These are phyloP conservation scores for Kuschelorhynchus macadamiae DNA, from an alignment of 2,888 invertebrate genomes.

Conservation along the genomic window DNA sequence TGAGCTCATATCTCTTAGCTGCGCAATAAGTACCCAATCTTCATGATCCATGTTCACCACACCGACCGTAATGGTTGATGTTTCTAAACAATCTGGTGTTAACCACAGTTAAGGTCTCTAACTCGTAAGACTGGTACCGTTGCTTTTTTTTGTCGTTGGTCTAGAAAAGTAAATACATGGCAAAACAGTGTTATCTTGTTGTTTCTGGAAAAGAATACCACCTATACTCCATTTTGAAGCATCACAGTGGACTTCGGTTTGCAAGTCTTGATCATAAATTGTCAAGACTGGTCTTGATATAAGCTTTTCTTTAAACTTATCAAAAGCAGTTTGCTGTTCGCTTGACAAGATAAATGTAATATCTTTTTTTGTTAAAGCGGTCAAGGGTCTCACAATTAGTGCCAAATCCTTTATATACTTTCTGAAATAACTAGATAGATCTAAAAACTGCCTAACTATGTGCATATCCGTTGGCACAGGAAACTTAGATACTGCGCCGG, in stretches of 20 bases:
- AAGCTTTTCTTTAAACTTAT: constrained; percentile 27
- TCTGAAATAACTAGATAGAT: constrained; percentile 52
- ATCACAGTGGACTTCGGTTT: constrained; percentile 47
- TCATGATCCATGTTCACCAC: constrained; percentile 19
- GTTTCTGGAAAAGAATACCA: constrained; percentile 7
- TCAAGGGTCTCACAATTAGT: too few relatives aligned
- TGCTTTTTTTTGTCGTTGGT: constrained; percentile 51
- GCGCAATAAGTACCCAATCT: constrained; percentile 29
- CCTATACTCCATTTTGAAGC: constrained; percentile 40
- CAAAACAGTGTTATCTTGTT: constrained; percentile 38
- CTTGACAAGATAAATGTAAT: constrained; percentile 35
- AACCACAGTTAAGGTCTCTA: constrained; percentile 62
- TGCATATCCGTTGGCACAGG: constrained; percentile 54
- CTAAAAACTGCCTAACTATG: constrained; percentile 52
- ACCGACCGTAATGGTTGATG: not conserved
- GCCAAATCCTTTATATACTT: constrained; percentile 13
- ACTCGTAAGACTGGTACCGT: constrained; percentile 61
- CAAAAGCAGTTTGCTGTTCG: constrained; percentile 41
- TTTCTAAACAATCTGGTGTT: constrained; percentile 24
- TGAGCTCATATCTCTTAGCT: constrained; percentile 17
- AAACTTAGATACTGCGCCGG: constrained; percentile 55
- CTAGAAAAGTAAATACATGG: too few relatives aligned
- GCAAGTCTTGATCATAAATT: constrained; percentile 12
- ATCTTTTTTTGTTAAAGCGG: constrained; percentile 6
- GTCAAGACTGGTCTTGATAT: constrained; percentile 19